Percentiles rank a stretch among this genome's conserved stretches.
phyloP scores from a whole-genome alignment of 2,888 invertebrate species.

The Lochmaea crataegi region DNA sequence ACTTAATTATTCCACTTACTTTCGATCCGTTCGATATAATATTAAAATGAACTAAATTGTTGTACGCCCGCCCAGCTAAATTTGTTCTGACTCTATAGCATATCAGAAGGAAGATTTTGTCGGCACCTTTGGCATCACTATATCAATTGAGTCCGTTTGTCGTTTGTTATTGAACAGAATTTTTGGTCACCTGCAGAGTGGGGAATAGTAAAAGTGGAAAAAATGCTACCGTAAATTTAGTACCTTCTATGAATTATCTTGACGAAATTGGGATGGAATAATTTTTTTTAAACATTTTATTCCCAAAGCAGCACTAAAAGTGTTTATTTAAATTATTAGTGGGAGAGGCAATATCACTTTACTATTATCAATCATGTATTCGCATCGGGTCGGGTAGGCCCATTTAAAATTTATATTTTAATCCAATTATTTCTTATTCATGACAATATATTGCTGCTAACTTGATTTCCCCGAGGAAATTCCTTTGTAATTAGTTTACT shows the following conservation, averaged over 20 bases:
- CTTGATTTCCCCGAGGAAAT: conserved; percentile 48
- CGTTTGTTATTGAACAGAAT: too few relatives aligned
- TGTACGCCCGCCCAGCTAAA: too few relatives aligned
- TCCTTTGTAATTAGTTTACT: conserved; percentile 44
- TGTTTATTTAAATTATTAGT: not conserved
- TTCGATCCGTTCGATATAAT: too few relatives aligned
- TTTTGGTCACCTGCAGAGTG: too few relatives aligned
- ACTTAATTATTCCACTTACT: too few relatives aligned
- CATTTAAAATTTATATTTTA: conserved; percentile 41
- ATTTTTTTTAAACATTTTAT: not conserved
- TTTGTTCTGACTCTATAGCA: too few relatives aligned
- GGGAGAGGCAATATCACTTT: conserved; percentile 3
- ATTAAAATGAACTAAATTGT: too few relatives aligned
- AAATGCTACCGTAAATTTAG: not conserved
- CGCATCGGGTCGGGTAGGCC: conserved; percentile 16
- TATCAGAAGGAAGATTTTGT: too few relatives aligned
- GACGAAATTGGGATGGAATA: not conserved
- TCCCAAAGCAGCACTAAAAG: not conserved
- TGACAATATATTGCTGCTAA: conserved; percentile 44
- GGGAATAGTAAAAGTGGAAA: too few relatives aligned
- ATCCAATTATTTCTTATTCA: conserved; percentile 42
- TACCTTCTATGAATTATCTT: not conserved
- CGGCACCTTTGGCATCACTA: too few relatives aligned
- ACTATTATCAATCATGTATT: conserved; percentile 10
- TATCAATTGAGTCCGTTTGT: too few relatives aligned